Base-by-base conservation (phyloP, 2,113 vertebrate genomes). In the Paralichthys olivaceus region DNA sequence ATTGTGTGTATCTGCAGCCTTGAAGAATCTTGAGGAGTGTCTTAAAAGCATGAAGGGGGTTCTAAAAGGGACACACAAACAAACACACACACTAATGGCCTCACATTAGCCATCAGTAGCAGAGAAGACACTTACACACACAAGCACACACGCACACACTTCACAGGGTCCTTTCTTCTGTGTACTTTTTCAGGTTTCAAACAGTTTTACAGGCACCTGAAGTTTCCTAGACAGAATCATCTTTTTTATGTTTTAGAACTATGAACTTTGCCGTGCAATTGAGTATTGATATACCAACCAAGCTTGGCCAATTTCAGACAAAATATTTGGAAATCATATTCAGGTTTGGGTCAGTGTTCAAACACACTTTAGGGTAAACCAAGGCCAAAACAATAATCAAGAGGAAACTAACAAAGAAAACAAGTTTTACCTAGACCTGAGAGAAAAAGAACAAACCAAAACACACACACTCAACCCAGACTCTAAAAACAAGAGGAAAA, bases 41-140 rank as follows among this genome's bases (percentile, higher is more conserved):
- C 91, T 95, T 94, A 94, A 95, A 94, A 95, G 94, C 93, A 90
- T 92, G 76, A 91, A 93, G 81, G 89, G 77, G 83, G 84, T 87
- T 90, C 78, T 90, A 68, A 83, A 84, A 90, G 76, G 76, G 72
- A 85, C 72, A 79, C 80, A 89, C 81, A 90, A 59, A 86, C 69
- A 87, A 72, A 79, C 79, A 77, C 62, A 92, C 72, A 77, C 84
- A 79, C 83, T 92, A 93, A 93, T 93, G 90, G 89, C 78, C 72
- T 81, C 80, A 75, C 84, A 89, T 93, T 92, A 91, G 79, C 82
- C 65, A 57, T 85, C 61, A 84, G 61, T 65, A 40, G 75, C 69
- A 69, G 54, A 20, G 53, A 45, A 89, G 34, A 84, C 53, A 57
- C 12, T 83, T 71, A 79, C 47, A 79, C 74, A 70, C 75, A 64